Conservation (phyloP, 2,113 vertebrate genomes). For the Cyphomyrus discorhynchus region DNA sequence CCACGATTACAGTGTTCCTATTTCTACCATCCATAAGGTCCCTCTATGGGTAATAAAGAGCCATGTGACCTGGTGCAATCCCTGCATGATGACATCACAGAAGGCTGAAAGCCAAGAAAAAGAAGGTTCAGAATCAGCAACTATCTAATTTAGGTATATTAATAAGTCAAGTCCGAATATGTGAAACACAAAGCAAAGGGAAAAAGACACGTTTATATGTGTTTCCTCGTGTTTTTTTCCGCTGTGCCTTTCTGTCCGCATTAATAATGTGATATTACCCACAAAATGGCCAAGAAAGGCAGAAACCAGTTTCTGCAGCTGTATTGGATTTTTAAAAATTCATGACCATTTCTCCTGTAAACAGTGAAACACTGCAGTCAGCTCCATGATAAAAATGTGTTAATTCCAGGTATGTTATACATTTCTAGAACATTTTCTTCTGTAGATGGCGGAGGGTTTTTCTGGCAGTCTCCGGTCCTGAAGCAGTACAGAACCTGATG, state of each 20-base stretch:
- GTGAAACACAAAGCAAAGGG: background rate
- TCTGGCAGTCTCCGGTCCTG: background rate
- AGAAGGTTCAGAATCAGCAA: background rate
- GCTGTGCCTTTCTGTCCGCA: background rate
- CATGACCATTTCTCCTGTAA: background rate
- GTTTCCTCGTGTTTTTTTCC: background rate
- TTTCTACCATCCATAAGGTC: background rate
- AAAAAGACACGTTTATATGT: background rate
- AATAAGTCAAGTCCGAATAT: background rate
- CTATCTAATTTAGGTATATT: background rate
- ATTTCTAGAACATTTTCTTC: background rate
- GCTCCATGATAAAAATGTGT: background rate
- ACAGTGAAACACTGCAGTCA: background rate
- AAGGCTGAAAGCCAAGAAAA: background rate
- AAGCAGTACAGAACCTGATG: background rate
- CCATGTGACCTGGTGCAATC: background rate
- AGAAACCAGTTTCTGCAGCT: background rate
- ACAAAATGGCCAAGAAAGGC: background rate
- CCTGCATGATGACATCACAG: background rate
- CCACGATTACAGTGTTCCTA: background rate
- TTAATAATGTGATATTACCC: background rate
- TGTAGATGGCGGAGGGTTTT: background rate
- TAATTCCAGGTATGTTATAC: background rate
- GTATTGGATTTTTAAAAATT: background rate
- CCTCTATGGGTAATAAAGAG: background rate